Base-by-base conservation (phyloP, 2,113 vertebrate species). In the Barbus barbus region DNA sequence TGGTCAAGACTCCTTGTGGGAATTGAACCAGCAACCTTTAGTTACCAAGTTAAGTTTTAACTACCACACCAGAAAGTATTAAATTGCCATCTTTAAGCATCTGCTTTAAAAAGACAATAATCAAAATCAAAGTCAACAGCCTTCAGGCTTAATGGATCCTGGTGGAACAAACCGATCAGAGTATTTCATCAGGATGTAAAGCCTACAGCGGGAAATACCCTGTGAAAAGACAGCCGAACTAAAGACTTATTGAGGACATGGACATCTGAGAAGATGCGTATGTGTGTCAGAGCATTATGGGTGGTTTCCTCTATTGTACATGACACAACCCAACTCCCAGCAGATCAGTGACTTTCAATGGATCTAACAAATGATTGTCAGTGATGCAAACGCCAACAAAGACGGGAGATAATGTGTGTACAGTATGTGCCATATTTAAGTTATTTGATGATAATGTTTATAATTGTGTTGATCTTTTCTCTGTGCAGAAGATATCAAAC, bases 401-500 rank as follows among this genome's bases (percentile, higher is more conserved):
- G n/a, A 26, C 6, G 2, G 6, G 36, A 44, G 38, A 73, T 44
- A 73, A 73, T 73, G 38, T 24, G 22, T 24, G 69, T 24, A 24
- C 22, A 3, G 22, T 22, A 2, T 22, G 33, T 22, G 33, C n/a
- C 65, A 69, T 36, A 36, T 36, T 36, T 36, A 36, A 36, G 31
- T 69, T 36, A 73, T 5, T 73, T 44, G 12, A 44, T 14, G 69
- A 24, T 24, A 22, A 44, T 7, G 20, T 63, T 81, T 41, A 65
- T 65, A 3, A 14, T 9, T 38, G 33, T 69, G 33, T 36, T 38
- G 9, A 11, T 26, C 38, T 71, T 75, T 44, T 71, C 16, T 84
- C 22, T 67, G 4, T 92, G 69, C 91, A 94, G 93, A 88, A 88
- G 91, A 93, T 46, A 16, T 93, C 72, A 93, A 90, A 86, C 78